Base-by-base conservation (phyloP, 2,113 vertebrate genomes). In the Sinosuthora webbiana region DNA sequence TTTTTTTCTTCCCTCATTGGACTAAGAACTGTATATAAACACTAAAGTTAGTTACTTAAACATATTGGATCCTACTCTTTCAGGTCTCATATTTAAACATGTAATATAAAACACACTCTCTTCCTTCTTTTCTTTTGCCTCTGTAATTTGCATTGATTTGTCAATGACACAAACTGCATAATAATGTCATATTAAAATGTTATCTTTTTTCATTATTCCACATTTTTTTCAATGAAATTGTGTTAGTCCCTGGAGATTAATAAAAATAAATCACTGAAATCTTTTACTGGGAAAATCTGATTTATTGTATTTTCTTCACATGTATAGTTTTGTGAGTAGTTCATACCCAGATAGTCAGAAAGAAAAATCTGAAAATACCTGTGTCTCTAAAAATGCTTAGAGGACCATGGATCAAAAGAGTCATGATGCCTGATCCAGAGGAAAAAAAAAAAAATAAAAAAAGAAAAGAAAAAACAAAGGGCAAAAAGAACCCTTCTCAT, bases 401-500 rank as follows among this genome's bases (percentile, higher is more conserved):
- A 52, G 52, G 69, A 31, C 9, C 5, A 24, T 47, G 8, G 15
- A 19, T 73, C 8, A 69, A 86, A 89, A 39, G 0, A 69, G 4
- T 52, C 64, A 42, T 13, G 15, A 52, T 27, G 7, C 3, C 9
- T 44, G 7, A 83, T 45, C 4, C 8, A 71, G 21, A 57, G 18
- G 0, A 15, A 24, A 15, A 3, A 35, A 53, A 53, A 53, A 65
- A 25, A 4, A 23, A 25, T 13, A 23, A 22, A 13, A 23, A 25
- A 19, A 15, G 6, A 13, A 39, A 11, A 8, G 21, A 28, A 59
- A 30, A 69, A 27, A 22, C 15, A 33, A 16, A 23, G 35, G 17
- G 2, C 10, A 23, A 30, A 50, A 27, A 28, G 20, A 41, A 2
- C 1, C 5, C 11, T 52, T 59, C 31, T 19, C 0, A 0, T 44